Base-by-base conservation (phyloP, 1,140 invertebrate species). In the Ctenoplectra terminalis region DNA sequence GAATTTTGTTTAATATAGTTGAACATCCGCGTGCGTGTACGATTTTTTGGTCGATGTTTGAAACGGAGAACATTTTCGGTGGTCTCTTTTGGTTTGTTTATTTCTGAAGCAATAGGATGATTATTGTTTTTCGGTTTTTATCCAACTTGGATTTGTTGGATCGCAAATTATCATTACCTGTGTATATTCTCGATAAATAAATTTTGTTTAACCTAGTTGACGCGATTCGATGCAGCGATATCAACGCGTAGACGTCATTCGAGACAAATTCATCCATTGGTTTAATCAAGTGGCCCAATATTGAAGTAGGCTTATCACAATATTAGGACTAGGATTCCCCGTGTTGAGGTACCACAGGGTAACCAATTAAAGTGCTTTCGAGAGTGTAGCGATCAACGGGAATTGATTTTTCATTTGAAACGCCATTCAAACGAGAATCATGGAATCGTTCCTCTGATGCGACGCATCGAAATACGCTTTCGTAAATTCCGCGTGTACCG, bases 391-490 rank as follows among this genome's bases (percentile, higher is more conserved):
- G 26, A 69, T 31, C 17, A 31, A 13, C 15, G n/a, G 9, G 26
- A 26, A 70, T 50, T 37, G 67, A 52, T 70, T 54, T 54, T 70
- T n/a, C 23, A 52, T 70, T 70, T 17, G 26, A 34, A 31, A 26
- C 20, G 31, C 2, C 23, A 64, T 37, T 26, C 37, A 23, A 29
- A n/a, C 20, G 46, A 3, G 40, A 69, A 77, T 77, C 34, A 67
- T 56, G 46, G 74, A 29, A 13, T 26, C 43, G 72, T 37, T 34
- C 50, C 20, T 23, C 61, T 17, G 46, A 69, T 29, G 11, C 63
- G 37, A 23, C 73, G 46, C n/a, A 58, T 40, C 34, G 73, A 76
- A 43, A 77, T 23, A 8, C 40, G 72, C 60, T 37, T 58, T 78
- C 37, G 9, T 60, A 73, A 46, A 31, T 73, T 34, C 54, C 15